Evolutionary conservation across 2,113 vertebrate species (phyloP), one percentile per base, ranked within the genome.

Genomic region (Eulemur rufifrons): DNA sequence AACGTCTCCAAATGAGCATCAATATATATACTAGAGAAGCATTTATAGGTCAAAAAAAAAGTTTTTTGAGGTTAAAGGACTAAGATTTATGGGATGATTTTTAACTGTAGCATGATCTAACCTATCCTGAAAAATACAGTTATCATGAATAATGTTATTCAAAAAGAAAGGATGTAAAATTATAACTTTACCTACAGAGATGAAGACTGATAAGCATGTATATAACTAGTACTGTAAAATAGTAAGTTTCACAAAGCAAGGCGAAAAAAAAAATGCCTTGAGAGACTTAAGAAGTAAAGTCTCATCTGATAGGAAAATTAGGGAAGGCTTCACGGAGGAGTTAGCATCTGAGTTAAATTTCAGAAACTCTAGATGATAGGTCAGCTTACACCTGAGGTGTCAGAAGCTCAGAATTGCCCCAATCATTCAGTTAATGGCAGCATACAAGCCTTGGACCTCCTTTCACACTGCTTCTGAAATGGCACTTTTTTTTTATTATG

Each of bases 391-490:
- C 42, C 34, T 66, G 47, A 27, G 39, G 50, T 81, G 14, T 82
- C 52, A 27, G 54, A 73, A 4, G 15, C 39, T 10, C 61, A 45
- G 37, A 56, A 61, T 27, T 78, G 13, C 98, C 98, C 98, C 97
- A 98, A 98, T 98, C 98, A 99, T 98, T 99, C 97, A 84, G 98
- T 39, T 50, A 64, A 99, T 4, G 98, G 97, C 93, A 99, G 98
- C 96, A 98, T 98, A 98, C 99, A 99, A 95, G 98, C 9, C 4
- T 77, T 12, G 4, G 21, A 12, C n/a, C 32, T 71, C 18, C 42
- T n/a, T 59, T 17, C 11, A 71, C 20, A 50, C 27, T 61, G 8
- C 8, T 18, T 76, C 71, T 74, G 39, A 91, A 76, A 68, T 45
- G 83, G 32, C 15, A 23, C 2, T n/a, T 13, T 5, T 81, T 64